Evolutionary conservation across 2,888 invertebrate genomes (phyloP).

Genomic region (Diarsia dahlii): DNA sequence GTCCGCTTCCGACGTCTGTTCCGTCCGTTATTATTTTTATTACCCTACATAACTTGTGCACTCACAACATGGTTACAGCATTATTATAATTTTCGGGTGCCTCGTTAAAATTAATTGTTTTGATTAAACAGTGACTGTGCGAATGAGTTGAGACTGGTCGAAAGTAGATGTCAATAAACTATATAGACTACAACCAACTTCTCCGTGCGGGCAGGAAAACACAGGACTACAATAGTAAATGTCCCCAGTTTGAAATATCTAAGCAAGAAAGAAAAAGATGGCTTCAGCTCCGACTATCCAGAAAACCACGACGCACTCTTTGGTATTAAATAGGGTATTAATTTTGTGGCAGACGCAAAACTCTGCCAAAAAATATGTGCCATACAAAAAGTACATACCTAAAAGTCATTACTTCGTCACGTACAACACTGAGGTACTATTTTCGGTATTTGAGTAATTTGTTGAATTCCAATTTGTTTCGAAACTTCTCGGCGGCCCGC

Average conservation of each 20-base stretch:
- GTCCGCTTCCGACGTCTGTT: constrained; percentile 73
- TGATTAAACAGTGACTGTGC: constrained; percentile 20
- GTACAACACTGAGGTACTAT: constrained; percentile 37
- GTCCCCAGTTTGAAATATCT: too few species aligned
- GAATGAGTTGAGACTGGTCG: not conserved
- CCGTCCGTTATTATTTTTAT: constrained; percentile 77
- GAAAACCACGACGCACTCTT: not conserved
- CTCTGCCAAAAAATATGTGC: not conserved
- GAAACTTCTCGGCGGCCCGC: constrained; percentile 54
- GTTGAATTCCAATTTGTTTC: constrained; percentile 65
- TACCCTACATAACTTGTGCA: constrained; percentile 68
- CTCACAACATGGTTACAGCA: constrained; percentile 62
- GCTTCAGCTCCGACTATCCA: not conserved
- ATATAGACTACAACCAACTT: not conserved
- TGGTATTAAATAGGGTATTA: not conserved
- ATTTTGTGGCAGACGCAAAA: not conserved
- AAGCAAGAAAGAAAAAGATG: not conserved
- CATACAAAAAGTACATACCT: not conserved
- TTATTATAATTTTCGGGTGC: constrained; percentile 53
- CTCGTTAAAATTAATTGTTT: constrained; percentile 19
- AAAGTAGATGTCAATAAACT: not conserved
- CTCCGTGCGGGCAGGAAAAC: too few species aligned
- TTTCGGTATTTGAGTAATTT: constrained; percentile 64
- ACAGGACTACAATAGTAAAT: too few species aligned
- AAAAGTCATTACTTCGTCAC: constrained; percentile 10